Conservation (phyloP, 1,140 invertebrate species). For the Hylaeus anthracinus region DNA sequence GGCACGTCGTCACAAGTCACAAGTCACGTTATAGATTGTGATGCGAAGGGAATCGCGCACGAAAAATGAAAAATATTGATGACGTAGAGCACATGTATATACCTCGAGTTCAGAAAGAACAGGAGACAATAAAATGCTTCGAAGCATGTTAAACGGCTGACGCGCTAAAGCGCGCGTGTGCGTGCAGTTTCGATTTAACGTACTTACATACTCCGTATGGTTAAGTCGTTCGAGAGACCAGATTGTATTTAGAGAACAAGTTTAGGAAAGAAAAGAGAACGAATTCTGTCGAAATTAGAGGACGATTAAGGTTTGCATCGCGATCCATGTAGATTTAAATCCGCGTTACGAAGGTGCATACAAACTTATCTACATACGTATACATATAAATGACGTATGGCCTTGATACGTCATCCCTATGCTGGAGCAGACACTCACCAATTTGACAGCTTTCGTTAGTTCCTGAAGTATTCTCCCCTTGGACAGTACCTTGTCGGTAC, state of each 20-base stretch:
- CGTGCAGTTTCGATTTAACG: slow-evolving; percentile 22
- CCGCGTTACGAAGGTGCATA: slow-evolving; percentile 9
- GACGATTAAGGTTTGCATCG: neutral
- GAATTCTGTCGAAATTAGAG: neutral
- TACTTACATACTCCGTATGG: neutral
- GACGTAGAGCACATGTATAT: slow-evolving; percentile 31
- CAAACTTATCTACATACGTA: neutral
- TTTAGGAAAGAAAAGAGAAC: neutral
- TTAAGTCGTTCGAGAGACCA: neutral
- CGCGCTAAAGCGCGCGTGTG: neutral
- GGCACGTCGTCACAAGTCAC: neutral
- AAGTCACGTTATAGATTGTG: neutral
- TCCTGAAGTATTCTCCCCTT: slow-evolving; percentile 79
- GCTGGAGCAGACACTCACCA: slow-evolving; percentile 70
- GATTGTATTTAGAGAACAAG: neutral
- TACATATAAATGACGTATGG: slow-evolving; percentile 37
- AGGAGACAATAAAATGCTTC: slow-evolving; percentile 18
- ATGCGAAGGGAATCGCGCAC: neutral
- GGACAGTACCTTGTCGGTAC: slow-evolving; percentile 79
- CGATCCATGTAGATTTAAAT: slow-evolving; percentile 13
- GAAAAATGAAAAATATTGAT: neutral
- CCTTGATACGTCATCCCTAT: slow-evolving; percentile 50
- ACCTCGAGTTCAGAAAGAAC: slow-evolving; percentile 4
- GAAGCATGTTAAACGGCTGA: neutral
- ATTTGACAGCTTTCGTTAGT: slow-evolving; percentile 79